Conservation (phyloP, 2,797 vertebrate genomes). For the Onychomys leucogaster region DNA sequence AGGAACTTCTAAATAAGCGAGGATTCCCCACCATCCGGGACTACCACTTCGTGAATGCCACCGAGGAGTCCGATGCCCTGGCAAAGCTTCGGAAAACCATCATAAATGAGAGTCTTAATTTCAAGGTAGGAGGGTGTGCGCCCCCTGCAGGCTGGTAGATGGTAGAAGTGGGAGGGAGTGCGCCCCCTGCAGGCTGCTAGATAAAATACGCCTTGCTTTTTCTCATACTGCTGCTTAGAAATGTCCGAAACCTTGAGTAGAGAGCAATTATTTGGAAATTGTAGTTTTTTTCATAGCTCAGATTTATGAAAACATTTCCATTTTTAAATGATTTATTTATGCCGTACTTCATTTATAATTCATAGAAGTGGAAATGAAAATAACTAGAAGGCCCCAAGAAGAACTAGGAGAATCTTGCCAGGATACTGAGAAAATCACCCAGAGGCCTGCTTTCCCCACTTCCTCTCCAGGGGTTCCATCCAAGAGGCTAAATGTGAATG, state of each 20-base stretch:
- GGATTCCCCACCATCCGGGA: slow-evolving; percentile 94
- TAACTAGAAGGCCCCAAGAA: not conserved
- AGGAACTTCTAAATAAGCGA: slow-evolving; percentile 92
- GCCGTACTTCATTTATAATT: slow-evolving; percentile 41
- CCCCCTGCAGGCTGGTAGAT: not conserved
- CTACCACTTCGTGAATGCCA: slow-evolving; percentile 93
- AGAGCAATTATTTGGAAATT: not conserved
- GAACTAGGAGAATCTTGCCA: not conserved
- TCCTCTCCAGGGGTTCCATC: not conserved
- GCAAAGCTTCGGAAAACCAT: slow-evolving; percentile 94
- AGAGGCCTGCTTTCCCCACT: not conserved
- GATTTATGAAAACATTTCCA: not conserved
- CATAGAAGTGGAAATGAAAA: not conserved
- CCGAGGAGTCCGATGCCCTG: slow-evolving; percentile 93
- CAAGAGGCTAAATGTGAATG: not conserved
- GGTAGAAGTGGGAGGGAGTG: slow-evolving; percentile 89
- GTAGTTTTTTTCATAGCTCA: not conserved
- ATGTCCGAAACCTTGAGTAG: slow-evolving; percentile 33
- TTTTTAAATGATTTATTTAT: slow-evolving; percentile 26
- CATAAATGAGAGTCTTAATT: slow-evolving; percentile 91
- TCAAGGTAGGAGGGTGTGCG: slow-evolving; percentile 89
- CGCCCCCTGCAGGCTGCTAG: not conserved
- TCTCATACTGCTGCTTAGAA: not conserved
- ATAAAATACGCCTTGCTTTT: not conserved
- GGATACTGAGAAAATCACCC: not conserved